Conservation (phyloP, 2,113 vertebrate genomes). For the Nannospalax galili region DNA sequence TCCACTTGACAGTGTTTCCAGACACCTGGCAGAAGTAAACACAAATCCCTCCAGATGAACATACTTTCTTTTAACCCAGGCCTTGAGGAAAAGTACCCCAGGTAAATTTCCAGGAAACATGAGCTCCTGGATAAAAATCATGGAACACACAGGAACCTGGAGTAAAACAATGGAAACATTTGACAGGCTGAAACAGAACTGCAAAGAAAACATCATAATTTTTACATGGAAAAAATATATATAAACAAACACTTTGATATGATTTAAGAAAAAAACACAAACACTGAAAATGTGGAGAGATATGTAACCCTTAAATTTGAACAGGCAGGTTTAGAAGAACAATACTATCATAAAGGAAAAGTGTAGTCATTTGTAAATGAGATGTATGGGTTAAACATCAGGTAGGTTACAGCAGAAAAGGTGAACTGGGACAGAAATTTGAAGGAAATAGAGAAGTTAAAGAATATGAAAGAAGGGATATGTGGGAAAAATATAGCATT, state of each 20-base stretch:
- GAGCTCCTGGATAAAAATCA: slow-evolving; percentile 1
- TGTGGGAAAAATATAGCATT: background rate
- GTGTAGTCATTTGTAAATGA: background rate
- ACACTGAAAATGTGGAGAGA: background rate
- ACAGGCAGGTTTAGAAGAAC: background rate
- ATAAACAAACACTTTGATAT: background rate
- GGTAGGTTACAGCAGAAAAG: background rate
- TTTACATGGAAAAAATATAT: background rate
- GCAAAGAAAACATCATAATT: background rate
- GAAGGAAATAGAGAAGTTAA: background rate
- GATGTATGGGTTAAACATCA: background rate
- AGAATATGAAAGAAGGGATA: background rate
- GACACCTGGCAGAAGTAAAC: background rate
- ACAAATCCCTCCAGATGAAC: background rate
- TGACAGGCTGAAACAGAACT: background rate
- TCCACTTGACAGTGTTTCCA: background rate
- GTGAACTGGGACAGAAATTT: background rate
- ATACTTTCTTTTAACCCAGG: background rate
- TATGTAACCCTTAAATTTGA: background rate
- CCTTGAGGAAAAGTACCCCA: background rate
- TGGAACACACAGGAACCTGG: background rate
- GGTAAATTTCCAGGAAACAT: background rate
- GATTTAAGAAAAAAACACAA: background rate
- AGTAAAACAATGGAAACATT: background rate
- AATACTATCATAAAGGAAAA: background rate